Conservation (phyloP, 2,797 vertebrate species). For the Acrossocheilus wenchowensis region DNA sequence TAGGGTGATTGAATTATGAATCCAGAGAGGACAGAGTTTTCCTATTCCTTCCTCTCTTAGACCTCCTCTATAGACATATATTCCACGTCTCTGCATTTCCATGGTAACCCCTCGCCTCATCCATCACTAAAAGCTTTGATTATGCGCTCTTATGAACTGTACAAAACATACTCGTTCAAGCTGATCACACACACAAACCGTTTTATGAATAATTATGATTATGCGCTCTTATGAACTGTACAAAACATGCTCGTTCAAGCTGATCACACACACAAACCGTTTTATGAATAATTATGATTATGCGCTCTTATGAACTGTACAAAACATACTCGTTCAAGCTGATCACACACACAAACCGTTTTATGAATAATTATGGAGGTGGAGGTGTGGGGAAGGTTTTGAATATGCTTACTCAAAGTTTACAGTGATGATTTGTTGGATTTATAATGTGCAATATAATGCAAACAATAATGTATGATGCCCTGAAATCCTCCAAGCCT, state of each 20-base stretch:
- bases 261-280: too few relatives aligned
- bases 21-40: background rate
- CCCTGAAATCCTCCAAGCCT: background rate
- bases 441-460: background rate
- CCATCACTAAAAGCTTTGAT: background rate
- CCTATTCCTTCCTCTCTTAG: background rate
- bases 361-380: background rate
- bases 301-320: background rate
- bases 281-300: background rate
- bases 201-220: background rate
- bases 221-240: too few relatives aligned
- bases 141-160: too few relatives aligned
- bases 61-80: background rate
- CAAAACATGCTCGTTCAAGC: too few relatives aligned
- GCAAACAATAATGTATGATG: background rate
- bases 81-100: background rate
- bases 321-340: background rate
- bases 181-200: too few relatives aligned
- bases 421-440: background rate
- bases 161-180: too few relatives aligned
- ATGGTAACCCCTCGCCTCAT: background rate
- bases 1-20: background rate
- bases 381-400: background rate
- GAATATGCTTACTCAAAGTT: background rate
- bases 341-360: background rate